Conservation (phyloP, 2,113 vertebrate species). For the Rhynchomys soricoides region DNA sequence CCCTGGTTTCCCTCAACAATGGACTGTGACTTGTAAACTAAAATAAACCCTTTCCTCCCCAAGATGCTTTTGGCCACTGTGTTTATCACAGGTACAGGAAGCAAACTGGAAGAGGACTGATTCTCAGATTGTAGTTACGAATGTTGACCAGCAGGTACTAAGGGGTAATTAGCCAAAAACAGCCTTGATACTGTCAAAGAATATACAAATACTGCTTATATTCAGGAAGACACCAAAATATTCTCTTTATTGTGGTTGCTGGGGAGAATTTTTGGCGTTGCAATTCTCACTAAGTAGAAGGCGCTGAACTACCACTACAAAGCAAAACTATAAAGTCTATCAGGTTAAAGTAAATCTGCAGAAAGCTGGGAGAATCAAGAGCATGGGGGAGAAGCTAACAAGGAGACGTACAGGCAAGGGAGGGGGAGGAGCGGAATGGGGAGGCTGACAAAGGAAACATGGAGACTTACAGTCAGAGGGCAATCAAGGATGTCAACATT, state of each 20-base stretch:
- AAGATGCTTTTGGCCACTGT: background rate
- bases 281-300: slow-evolving; percentile 30
- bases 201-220: slow-evolving; percentile 75
- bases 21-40: background rate
- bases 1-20: background rate
- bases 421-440: background rate
- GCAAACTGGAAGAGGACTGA: background rate
- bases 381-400: fast-evolving
- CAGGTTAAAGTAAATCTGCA: slow-evolving; percentile 14
- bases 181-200: background rate
- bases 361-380: slow-evolving; percentile 51
- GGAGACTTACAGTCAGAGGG: slow-evolving; percentile 89
- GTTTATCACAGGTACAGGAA: background rate
- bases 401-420: background rate
- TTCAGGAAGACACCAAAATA: slow-evolving; percentile 55
- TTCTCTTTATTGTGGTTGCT: background rate
- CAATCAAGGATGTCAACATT: slow-evolving; percentile 90
- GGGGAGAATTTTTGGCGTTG: background rate
- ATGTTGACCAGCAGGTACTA: background rate
- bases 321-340: background rate
- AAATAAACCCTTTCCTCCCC: background rate
- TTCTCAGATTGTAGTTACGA: background rate
- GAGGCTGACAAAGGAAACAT: background rate
- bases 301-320: background rate
- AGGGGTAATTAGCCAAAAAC: background rate